phyloP scores from a whole-genome alignment of 1,140 invertebrate genomes.

The Alviniconcha marisindica region DNA sequence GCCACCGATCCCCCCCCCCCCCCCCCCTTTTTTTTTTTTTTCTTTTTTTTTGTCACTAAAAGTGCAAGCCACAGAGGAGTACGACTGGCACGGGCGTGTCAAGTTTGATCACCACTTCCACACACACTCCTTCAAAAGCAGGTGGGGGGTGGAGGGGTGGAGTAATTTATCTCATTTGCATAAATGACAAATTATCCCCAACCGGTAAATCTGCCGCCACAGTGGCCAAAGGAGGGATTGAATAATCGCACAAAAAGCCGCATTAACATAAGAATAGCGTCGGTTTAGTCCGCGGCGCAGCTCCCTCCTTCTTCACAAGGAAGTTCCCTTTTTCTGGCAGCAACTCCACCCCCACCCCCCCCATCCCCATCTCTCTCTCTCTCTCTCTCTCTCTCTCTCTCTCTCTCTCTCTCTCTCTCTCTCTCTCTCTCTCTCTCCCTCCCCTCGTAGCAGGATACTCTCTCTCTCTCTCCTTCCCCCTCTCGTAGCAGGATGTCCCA shows the following conservation, averaged over 20 bases:
- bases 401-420: neutral
- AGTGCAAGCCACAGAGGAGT: neutral
- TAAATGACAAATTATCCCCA: conserved; percentile 18
- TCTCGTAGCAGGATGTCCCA: no score
- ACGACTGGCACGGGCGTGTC: neutral
- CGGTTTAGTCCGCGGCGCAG: neutral
- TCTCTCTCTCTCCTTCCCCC: no score
- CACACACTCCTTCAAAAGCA: neutral
- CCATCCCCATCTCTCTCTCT: neutral
- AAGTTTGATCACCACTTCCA: neutral
- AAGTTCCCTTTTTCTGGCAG: neutral
- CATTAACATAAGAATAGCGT: conserved; percentile 28
- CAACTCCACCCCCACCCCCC: neutral
- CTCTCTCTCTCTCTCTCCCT: no score
- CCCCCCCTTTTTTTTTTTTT: neutral
- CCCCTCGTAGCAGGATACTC: no score
- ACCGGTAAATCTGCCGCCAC: neutral
- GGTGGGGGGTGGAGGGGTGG: neutral
- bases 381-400: neutral
- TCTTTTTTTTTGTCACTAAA: neutral
- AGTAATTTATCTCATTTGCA: conserved; percentile 10
- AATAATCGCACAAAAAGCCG: conserved; percentile 14
- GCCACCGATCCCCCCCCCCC: neutral
- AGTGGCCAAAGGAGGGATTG: neutral
- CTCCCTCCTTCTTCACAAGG: neutral